Evolutionary conservation across 2,888 invertebrate genomes (phyloP), one percentile per base, ranked within the genome.

Genomic region (Polymixis lichenea): DNA sequence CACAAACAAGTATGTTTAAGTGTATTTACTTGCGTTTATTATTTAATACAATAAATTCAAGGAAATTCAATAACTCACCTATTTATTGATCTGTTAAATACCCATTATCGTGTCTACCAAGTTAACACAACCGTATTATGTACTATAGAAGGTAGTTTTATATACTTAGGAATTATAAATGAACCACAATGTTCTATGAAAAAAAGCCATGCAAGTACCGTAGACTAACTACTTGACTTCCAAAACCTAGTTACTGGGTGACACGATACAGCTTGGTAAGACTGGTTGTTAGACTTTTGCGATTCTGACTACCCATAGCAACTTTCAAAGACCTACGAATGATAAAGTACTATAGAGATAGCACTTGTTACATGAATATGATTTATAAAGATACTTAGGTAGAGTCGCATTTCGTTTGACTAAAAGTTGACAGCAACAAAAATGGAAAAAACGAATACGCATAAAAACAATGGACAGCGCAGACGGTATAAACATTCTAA

Each of bases 11-110:
- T 19, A 19, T 8, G 1, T 46, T 2, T n/a, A 28, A 53, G 25
- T 49, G n/a, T 79, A 80, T 80, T 77, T 72, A 56, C 72, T 25
- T 2, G 8, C 6, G 28, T 80, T 72, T 73, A 78, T 78, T 78
- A 80, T 38, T 78, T 65, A 80, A 53, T 78, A 74, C 60, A 77
- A 77, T 55, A 73, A 46, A 46, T 73, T 73, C 78, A 78, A 80
- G 73, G 65, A 72, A 73, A 65, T 46, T 64, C 62, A 77, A 79
- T 65, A 80, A 79, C 32, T 53, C 9, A 22, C 28, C 25, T 51
- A 43, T 80, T 53, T 80, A 80, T 55, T 46, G 62, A 61, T 38
- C 43, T 64, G 51, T 75, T 66, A 81, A 67, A 75, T 78, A 53
- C 46, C 61, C 43, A 81, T 75, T 78, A 67, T 62, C 78, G 81